These are phyloP conservation scores for Drosophila pseudoananassae DNA, from an alignment of 1,140 invertebrate species.

Conservation along the genomic window DNA sequence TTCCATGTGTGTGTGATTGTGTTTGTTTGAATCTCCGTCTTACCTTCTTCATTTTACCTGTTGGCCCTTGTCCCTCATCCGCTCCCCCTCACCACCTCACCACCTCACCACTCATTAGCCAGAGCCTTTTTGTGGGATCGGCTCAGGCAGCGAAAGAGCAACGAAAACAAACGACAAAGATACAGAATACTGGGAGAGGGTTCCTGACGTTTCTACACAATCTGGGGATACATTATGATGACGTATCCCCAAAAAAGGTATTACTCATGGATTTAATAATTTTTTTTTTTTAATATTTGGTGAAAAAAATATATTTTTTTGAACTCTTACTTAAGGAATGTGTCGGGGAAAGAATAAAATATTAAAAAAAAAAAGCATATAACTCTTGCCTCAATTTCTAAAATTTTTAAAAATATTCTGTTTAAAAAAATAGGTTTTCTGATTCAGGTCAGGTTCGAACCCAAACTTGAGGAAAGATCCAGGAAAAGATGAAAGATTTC, in stretches of 20 bases:
- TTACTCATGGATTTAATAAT: too few relatives aligned
- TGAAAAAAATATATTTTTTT: too few relatives aligned
- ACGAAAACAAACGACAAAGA: conserved; percentile 32
- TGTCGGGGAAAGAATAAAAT: too few relatives aligned
- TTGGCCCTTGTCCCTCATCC: conserved; percentile 28
- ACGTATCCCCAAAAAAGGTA: neutral
- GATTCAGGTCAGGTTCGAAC: too few relatives aligned
- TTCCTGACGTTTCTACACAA: neutral
- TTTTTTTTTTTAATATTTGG: too few relatives aligned
- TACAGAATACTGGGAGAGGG: neutral
- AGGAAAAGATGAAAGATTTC: too few relatives aligned
- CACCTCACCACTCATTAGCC: conserved; percentile 26
- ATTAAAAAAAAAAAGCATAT: too few relatives aligned
- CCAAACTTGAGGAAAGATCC: too few relatives aligned
- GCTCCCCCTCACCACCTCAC: neutral
- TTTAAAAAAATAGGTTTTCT: too few relatives aligned
- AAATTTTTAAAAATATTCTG: too few relatives aligned
- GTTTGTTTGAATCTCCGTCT: conserved; percentile 27
- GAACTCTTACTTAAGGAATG: too few relatives aligned
- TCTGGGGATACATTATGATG: neutral
- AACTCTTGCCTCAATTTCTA: too few relatives aligned
- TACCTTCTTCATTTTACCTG: conserved; percentile 31
- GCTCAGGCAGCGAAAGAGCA: conserved; percentile 35
- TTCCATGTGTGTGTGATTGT: conserved; percentile 7
- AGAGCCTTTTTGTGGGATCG: conserved; percentile 39